A percentile compares a stretch with the other conserved stretches of the same genome.
Evolutionary conservation across 2,113 vertebrate genomes (phyloP).

Genomic region (Irena cyanogastra): DNA sequence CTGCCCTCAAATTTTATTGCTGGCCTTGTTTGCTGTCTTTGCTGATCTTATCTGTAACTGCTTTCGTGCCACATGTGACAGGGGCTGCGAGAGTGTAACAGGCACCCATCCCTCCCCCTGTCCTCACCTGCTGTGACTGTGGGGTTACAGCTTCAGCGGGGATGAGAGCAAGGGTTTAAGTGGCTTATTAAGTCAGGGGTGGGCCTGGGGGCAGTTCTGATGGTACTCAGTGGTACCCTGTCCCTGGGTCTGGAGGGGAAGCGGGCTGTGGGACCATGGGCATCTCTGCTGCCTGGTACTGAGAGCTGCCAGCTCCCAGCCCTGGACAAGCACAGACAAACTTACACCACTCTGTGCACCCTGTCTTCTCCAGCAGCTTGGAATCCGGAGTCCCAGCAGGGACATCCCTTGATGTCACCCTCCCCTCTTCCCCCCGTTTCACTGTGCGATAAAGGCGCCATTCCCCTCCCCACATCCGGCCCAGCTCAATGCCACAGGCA

Average conservation of each 20-base stretch:
- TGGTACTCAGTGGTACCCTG: not conserved
- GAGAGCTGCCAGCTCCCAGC: not conserved
- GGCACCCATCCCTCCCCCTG: not conserved
- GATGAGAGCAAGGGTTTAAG: not conserved
- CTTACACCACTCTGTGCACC: accelerated
- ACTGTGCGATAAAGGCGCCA: not conserved
- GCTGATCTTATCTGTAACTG: constrained; percentile 45
- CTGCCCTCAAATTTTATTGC: not conserved
- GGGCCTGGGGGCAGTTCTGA: not conserved
- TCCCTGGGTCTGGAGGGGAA: accelerated
- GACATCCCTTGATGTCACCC: accelerated
- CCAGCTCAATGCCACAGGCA: not conserved
- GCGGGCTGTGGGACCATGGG: accelerated
- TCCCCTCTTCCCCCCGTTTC: not conserved
- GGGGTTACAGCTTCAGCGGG: accelerated
- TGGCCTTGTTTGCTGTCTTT: not conserved
- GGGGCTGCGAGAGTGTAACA: not conserved
- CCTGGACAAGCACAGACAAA: not conserved
- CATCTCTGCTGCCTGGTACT: not conserved
- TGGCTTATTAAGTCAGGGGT: accelerated
- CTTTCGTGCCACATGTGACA: not conserved
- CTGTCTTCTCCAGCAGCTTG: not conserved
- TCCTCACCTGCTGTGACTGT: not conserved
- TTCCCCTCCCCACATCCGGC: not conserved
- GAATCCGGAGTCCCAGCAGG: accelerated